A percentile compares a stretch with the other conserved stretches of the same genome.
phyloP scores from a whole-genome alignment of 2,888 invertebrate genomes.

The Parapristionchus giblindavisi region DNA sequence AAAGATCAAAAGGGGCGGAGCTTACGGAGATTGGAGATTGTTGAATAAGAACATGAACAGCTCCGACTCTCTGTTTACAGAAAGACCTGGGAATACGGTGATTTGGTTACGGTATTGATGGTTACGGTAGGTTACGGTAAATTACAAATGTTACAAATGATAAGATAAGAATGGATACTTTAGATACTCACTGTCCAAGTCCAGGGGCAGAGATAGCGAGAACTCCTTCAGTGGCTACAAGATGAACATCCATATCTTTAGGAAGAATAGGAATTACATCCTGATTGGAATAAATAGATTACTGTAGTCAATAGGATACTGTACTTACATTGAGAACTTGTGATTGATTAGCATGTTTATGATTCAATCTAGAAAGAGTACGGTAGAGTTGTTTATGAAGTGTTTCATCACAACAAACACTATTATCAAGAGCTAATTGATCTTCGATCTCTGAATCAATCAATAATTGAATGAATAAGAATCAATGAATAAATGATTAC shows the following conservation, averaged over 20 bases:
- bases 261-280: conserved; percentile 25
- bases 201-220: conserved; percentile 28
- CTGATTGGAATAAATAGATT: background rate
- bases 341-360: conserved; percentile 19
- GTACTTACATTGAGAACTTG: background rate
- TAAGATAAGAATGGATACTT: background rate
- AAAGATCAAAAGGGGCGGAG: conserved; percentile 1
- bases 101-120: background rate
- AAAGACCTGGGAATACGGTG: background rate
- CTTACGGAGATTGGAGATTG: conserved; percentile 30
- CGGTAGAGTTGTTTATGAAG: conserved; percentile 28
- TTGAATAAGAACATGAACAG: conserved; percentile 33
- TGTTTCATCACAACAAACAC: conserved; percentile 26
- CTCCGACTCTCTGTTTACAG: conserved; percentile 34
- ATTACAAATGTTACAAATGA: too few species aligned
- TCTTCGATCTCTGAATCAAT: conserved; percentile 20
- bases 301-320: too few species aligned
- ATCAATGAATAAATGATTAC: background rate
- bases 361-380: conserved; percentile 9
- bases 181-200: conserved; percentile 11
- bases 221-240: conserved; percentile 29
- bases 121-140: too few species aligned
- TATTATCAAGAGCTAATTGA: conserved; percentile 28
- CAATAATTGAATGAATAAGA: background rate
- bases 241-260: conserved; percentile 5